A percentile compares a stretch with the other conserved stretches of the same genome.
These are phyloP conservation scores for Galemys pyrenaicus DNA, from an alignment of 2,113 vertebrate genomes.

Conservation along the genomic window DNA sequence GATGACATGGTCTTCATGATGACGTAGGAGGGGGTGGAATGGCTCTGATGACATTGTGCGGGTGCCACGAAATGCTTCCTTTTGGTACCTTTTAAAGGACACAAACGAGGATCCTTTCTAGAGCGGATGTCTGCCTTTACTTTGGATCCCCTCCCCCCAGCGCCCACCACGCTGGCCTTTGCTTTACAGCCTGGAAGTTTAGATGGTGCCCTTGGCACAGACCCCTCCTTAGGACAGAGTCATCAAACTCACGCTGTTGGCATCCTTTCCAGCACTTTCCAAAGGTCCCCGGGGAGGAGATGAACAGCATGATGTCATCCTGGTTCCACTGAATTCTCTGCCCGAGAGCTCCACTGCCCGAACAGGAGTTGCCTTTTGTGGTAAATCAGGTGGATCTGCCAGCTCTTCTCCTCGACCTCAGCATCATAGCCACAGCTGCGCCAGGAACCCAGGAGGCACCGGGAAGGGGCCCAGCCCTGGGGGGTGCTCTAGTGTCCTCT, in stretches of 20 bases:
- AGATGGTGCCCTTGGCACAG: too few relatives aligned
- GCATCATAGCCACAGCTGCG: background rate
- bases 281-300: background rate
- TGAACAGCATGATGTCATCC: background rate
- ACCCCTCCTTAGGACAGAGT: background rate
- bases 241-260: background rate
- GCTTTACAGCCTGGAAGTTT: background rate
- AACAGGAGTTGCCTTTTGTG: fast-evolving
- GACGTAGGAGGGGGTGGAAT: background rate
- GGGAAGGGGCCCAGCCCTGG: too few relatives aligned
- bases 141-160: background rate
- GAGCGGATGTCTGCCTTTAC: background rate
- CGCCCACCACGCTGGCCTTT: background rate
- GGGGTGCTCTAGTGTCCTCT: fast-evolving
- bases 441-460: background rate
- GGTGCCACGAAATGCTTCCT: background rate
- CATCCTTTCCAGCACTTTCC: background rate
- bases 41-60: background rate
- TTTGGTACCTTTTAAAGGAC: too few relatives aligned
- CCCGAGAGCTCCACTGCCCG: background rate
- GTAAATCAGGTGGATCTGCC: background rate
- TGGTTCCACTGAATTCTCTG: background rate
- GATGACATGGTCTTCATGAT: fast-evolving
- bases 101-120: background rate
- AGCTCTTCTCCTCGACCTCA: too few relatives aligned